phyloP scores from a whole-genome alignment of 2,888 invertebrate genomes.

The Eubasilissa splendida region DNA sequence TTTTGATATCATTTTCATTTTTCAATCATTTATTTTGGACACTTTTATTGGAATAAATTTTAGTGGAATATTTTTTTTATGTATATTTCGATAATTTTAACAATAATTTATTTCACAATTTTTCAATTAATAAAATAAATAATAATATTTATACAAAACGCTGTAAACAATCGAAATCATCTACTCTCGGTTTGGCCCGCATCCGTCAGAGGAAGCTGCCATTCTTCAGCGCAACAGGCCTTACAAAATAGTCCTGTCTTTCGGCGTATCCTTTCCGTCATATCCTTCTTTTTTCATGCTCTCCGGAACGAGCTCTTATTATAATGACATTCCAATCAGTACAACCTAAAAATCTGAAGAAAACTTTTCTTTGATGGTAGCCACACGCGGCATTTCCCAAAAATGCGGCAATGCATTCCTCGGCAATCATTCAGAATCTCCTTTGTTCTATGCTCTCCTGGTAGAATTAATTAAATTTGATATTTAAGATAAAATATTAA shows the following conservation, averaged over 20 bases:
- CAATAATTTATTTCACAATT: too few relatives aligned
- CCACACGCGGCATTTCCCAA: background rate
- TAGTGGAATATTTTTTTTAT: too few relatives aligned
- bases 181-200: slow-evolving; percentile 2
- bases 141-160: background rate
- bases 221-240: slow-evolving; percentile 32
- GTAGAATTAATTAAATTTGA: background rate
- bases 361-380: slow-evolving; percentile 17
- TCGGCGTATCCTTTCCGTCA: slow-evolving; percentile 50
- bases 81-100: too few relatives aligned
- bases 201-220: slow-evolving; percentile 1
- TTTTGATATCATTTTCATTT: too few relatives aligned
- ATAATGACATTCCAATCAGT: slow-evolving; percentile 57
- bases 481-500: too few relatives aligned
- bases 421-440: background rate
- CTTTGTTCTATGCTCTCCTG: slow-evolving; percentile 15
- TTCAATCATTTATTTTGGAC: too few relatives aligned
- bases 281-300: slow-evolving; percentile 47
- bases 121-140: background rate
- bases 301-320: slow-evolving; percentile 41
- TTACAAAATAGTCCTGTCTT: slow-evolving; percentile 38
- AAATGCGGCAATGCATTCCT: slow-evolving; percentile 1
- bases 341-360: slow-evolving; percentile 3
- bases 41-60: too few relatives aligned
- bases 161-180: background rate